Evolutionary conservation across 2,888 invertebrate species (phyloP).

Genomic region (Polyommatus icarus): DNA sequence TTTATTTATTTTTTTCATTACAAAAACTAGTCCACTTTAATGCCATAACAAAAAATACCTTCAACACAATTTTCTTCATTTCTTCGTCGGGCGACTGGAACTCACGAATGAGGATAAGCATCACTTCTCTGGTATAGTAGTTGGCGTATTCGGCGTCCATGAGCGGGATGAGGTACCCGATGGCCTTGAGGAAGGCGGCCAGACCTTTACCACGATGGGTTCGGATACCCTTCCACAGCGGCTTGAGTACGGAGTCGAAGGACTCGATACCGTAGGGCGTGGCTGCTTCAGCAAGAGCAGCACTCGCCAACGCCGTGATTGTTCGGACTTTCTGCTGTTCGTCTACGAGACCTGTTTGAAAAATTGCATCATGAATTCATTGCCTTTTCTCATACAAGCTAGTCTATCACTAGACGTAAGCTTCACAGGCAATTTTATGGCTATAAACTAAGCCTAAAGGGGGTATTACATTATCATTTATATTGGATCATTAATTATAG

Average conservation of each 20-base stretch:
- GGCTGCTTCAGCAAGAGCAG: slow-evolving; percentile 98
- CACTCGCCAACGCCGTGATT: slow-evolving; percentile 98
- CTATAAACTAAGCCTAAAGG: too few relatives aligned
- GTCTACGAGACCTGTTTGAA: slow-evolving; percentile 89
- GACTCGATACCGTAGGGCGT: slow-evolving; percentile 99
- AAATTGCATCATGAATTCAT: neutral
- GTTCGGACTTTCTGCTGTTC: slow-evolving; percentile 99
- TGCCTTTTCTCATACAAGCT: too few relatives aligned
- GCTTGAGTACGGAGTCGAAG: slow-evolving; percentile 99
- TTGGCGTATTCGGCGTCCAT: slow-evolving; percentile 99
- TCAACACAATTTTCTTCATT: slow-evolving; percentile 99
- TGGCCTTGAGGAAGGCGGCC: slow-evolving; percentile 99
- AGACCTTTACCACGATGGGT: slow-evolving; percentile 95
- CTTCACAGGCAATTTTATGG: too few relatives aligned
- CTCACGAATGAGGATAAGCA: slow-evolving; percentile 97
- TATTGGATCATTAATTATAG: too few relatives aligned
- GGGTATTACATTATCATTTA: too few relatives aligned
- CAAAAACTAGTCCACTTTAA: neutral
- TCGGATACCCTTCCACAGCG: slow-evolving; percentile 99
- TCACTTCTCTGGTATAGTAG: slow-evolving; percentile 99
- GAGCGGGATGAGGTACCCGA: slow-evolving; percentile 98
- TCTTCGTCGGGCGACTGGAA: slow-evolving; percentile 99
- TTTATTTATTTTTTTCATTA: too few relatives aligned
- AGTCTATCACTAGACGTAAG: too few relatives aligned
- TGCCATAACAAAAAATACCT: slow-evolving; percentile 76